Evolutionary conservation across 2,113 vertebrate genomes (phyloP).

Genomic region (Mastomys coucha): DNA sequence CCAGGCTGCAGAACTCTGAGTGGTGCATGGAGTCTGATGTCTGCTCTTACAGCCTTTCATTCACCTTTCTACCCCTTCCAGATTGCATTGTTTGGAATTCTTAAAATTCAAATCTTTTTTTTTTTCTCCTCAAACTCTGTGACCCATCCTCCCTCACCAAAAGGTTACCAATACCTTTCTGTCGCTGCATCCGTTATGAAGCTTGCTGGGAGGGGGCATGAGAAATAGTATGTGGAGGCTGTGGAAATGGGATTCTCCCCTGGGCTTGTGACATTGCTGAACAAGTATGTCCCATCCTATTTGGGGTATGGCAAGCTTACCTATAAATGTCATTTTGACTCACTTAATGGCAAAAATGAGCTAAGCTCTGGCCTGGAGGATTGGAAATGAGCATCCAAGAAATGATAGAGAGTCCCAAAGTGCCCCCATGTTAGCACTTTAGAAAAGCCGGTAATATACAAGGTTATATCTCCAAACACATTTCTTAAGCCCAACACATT

Average conservation of each 20-base stretch:
- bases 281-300: not conserved
- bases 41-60: not conserved
- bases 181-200: not conserved
- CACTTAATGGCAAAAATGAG: not conserved
- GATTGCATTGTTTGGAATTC: not conserved
- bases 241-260: not conserved
- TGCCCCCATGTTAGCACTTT: not conserved
- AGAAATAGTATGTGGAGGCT: no score
- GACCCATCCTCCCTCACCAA: not conserved
- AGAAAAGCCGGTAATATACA: not conserved
- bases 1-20: no score
- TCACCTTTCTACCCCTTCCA: not conserved
- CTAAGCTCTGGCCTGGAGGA: not conserved
- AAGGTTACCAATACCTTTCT: not conserved
- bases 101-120: not conserved
- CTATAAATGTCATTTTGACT: not conserved
- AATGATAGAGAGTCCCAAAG: not conserved
- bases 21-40: not conserved
- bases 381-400: not conserved
- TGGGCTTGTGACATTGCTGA: not conserved
- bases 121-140: not conserved
- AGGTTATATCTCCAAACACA: not conserved
- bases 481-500: not conserved
- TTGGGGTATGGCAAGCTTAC: not conserved
- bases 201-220: not conserved